A percentile compares a stretch with the other conserved stretches of the same genome.
Conservation (phyloP, 2,888 invertebrate species). For the Lithophane socia region DNA sequence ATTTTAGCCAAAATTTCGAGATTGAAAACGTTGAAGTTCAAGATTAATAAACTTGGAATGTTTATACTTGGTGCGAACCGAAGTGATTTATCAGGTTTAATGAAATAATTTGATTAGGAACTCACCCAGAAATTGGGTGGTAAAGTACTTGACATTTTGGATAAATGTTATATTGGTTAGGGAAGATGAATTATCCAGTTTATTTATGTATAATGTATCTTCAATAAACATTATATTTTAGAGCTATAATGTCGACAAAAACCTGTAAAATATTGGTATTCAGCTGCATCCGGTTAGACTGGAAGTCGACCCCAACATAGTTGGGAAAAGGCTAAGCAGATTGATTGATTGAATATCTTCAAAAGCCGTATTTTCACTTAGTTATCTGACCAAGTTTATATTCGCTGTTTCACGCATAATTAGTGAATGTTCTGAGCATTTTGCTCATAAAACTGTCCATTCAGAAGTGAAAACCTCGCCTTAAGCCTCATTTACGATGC, state of each 20-base stretch:
- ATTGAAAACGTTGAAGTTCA: not conserved
- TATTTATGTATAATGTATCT: no score
- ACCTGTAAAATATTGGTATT: no score
- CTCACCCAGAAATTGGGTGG: not conserved
- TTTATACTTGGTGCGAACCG: not conserved
- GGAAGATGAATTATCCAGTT: not conserved
- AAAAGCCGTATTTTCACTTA: not conserved
- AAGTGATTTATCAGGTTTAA: constrained; percentile 22
- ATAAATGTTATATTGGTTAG: not conserved
- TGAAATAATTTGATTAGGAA: constrained; percentile 11
- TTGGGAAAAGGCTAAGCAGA: no score
- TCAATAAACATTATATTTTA: not conserved
- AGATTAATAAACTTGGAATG: constrained; percentile 19
- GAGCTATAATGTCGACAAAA: not conserved
- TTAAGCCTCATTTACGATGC: not conserved
- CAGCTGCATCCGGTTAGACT: no score
- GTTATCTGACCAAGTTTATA: not conserved
- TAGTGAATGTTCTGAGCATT: not conserved
- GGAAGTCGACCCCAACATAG: no score
- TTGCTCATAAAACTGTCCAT: not conserved
- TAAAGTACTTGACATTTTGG: constrained; percentile 15
- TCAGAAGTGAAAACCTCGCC: not conserved
- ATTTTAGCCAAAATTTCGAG: constrained; percentile 13
- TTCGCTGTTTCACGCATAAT: not conserved
- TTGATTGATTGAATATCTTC: not conserved